Conservation (phyloP, 2,113 vertebrate genomes). For the Naja naja region DNA sequence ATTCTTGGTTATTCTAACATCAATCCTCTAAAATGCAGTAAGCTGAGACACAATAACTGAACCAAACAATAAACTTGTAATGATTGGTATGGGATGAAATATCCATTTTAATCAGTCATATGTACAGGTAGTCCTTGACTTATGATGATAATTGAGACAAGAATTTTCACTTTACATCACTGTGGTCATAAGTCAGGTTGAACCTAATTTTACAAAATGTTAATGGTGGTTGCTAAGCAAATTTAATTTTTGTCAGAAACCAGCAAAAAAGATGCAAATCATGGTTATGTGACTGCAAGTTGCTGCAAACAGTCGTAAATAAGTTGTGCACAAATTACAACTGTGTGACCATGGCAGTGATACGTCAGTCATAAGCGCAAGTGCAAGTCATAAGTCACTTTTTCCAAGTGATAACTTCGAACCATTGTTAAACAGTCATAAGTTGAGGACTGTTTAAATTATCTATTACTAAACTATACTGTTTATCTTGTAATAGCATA, state of each 20-base stretch:
- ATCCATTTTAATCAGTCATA: not conserved
- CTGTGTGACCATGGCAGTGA: not conserved
- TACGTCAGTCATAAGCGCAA: not conserved
- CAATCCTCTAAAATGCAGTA: not conserved
- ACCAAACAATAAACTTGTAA: not conserved
- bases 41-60: not conserved
- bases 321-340: not conserved
- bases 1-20: not conserved
- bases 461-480: not conserved
- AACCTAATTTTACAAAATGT: not conserved
- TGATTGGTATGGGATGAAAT: not conserved
- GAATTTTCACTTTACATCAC: not conserved
- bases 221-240: not conserved
- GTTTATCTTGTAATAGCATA: not conserved
- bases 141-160: not conserved
- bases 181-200: not conserved
- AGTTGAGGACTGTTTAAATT: not conserved
- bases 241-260: not conserved
- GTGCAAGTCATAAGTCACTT: not conserved
- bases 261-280: not conserved
- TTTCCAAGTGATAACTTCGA: not conserved
- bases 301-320: not conserved
- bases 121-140: not conserved
- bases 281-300: not conserved
- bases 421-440: not conserved